Evolutionary conservation across 2,797 vertebrate species (phyloP).

Genomic region (Anableps anableps): DNA sequence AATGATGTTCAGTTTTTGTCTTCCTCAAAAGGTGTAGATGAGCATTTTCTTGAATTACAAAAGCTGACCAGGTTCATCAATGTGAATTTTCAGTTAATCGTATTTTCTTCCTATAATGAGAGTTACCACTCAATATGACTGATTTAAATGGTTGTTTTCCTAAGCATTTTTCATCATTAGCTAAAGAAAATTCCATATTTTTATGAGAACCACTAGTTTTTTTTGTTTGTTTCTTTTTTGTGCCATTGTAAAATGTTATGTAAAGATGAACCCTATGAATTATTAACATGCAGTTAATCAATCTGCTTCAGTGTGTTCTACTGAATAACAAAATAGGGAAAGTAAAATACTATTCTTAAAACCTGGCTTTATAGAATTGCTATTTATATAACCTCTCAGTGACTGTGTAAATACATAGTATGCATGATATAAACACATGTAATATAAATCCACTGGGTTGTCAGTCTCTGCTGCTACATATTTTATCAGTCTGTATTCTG

Average conservation of each 20-base stretch:
- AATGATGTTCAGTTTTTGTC: not conserved
- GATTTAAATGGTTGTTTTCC: not conserved
- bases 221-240: not conserved
- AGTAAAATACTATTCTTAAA: not conserved
- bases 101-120: not conserved
- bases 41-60: not conserved
- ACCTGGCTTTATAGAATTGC: not conserved
- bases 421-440: slow-evolving; percentile 63
- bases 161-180: not conserved
- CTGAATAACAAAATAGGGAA: not conserved
- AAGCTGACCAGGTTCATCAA: not conserved
- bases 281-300: not conserved
- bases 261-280: not conserved
- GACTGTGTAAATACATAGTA: slow-evolving; percentile 23
- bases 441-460: slow-evolving; percentile 70
- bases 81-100: not conserved
- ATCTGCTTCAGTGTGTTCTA: not conserved
- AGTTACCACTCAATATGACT: not conserved
- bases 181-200: not conserved
- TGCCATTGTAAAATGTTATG: not conserved
- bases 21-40: not conserved
- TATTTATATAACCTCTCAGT: slow-evolving; percentile 18
- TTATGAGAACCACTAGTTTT: not conserved
- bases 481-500: slow-evolving; percentile 81
- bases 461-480: slow-evolving; percentile 77